Evolutionary conservation across 2,888 invertebrate species (phyloP).

Genomic region (Noctua comes): DNA sequence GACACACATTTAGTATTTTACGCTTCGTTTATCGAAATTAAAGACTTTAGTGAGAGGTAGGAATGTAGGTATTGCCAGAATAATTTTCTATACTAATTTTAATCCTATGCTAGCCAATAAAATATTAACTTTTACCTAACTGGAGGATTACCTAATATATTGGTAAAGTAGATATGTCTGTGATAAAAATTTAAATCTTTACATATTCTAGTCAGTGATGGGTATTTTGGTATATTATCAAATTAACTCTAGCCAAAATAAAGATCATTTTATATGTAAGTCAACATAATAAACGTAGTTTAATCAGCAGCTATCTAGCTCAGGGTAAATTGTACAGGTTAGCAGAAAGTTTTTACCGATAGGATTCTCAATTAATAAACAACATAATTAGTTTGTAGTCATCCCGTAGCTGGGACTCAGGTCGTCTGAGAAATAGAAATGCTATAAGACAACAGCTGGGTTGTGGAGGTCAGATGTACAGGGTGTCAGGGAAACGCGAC

Average conservation of each 20-base stretch:
- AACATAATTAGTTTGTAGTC: not conserved
- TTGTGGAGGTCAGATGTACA: not conserved
- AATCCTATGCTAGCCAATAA: conserved; percentile 80
- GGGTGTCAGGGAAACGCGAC: too few relatives aligned
- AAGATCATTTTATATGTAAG: not conserved
- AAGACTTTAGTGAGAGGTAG: conserved; percentile 16
- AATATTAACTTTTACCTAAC: conserved; percentile 71
- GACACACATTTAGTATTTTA: conserved; percentile 80
- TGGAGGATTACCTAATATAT: conserved; percentile 39
- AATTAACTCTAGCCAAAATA: not conserved
- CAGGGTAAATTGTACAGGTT: not conserved
- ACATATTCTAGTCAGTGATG: conserved; percentile 30
- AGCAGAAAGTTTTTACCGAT: not conserved
- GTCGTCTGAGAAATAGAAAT: not conserved
- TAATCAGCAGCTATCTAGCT: not conserved
- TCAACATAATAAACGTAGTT: not conserved
- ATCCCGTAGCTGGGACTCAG: not conserved
- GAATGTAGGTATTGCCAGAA: conserved; percentile 36
- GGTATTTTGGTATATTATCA: conserved; percentile 1
- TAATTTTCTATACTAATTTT: conserved; percentile 77
- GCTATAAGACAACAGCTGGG: not conserved
- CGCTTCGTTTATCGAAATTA: conserved; percentile 68
- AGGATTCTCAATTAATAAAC: not conserved
- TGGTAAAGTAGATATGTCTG: conserved; percentile 16
- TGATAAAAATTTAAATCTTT: conserved; percentile 24